Evolutionary conservation across 2,113 vertebrate genomes (phyloP), one percentile per base, ranked within the genome.

Genomic region (Rhipidura dahli): DNA sequence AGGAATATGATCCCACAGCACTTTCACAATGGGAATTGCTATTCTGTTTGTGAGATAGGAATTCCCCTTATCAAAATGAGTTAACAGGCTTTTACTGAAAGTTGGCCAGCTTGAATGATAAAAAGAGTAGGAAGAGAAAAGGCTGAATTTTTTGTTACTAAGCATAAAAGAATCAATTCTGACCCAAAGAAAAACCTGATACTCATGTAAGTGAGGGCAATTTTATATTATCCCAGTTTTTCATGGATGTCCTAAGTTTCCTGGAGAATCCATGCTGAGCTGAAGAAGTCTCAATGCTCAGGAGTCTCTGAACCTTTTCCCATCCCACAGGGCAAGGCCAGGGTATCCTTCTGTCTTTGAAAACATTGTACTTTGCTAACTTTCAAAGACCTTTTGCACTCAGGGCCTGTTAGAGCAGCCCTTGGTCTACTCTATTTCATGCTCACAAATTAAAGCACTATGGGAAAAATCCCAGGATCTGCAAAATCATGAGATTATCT

Each of bases 41-140:
- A 4, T 64, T 90, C 69, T 93, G 22, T 83, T 93, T 81, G 78
- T 63, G 70, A 94, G 78, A 90, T 8, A 75, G 84, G 87, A 88
- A 93, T 80, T 70, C 17, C 19, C 30, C 35, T 87, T 90, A 97
- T 94, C 90, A 86, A 80, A 96, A 77, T 24, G 27, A 86, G 66
- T 53, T 87, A 85, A 89, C 49, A 76, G 15, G 9, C 53, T 90
- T 95, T 84, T 54, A 69, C 33, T 57, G 45, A 68, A 78, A 64
- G 51, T 6, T 42, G 10, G 6, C 39, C 11, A 28, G 42, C 30
- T 77, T 89, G 47, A 78, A 76, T 61, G 53, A 82, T 65, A 75
- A 87, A 70, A 75, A 37, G 14, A 18, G 7, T 13, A 51, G 53
- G 42, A 7, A 47, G 8, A 68, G 89, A 56, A 47, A 31, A 31